phyloP scores from a whole-genome alignment of 2,888 invertebrate species.

The Phyto melanocephala region DNA sequence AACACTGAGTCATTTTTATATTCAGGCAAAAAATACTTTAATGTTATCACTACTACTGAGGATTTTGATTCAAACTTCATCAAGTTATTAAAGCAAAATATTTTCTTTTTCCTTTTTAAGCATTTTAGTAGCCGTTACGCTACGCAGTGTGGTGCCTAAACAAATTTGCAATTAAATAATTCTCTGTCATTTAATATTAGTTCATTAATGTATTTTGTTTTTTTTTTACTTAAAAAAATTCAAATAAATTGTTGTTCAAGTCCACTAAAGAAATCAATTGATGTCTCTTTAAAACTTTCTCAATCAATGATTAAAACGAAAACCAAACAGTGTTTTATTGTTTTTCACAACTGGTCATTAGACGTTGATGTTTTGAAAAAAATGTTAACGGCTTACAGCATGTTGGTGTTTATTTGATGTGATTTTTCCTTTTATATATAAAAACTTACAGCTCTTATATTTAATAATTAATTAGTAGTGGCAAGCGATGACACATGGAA shows the following conservation, averaged over 20 bases:
- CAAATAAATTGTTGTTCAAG: neutral
- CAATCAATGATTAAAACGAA: slow-evolving; percentile 21
- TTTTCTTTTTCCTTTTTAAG: too few species aligned
- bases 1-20: too few species aligned
- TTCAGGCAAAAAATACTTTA: too few species aligned
- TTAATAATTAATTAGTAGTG: slow-evolving; percentile 49
- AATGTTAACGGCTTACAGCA: neutral
- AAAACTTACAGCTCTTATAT: slow-evolving; percentile 1
- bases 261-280: slow-evolving; percentile 9
- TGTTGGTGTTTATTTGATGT: neutral
- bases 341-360: neutral
- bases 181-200: neutral
- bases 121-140: too few species aligned
- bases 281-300: slow-evolving; percentile 41
- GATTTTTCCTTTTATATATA: neutral
- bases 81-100: too few species aligned
- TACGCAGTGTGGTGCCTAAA: neutral
- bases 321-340: neutral
- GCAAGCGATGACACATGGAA: slow-evolving; percentile 34
- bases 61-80: too few species aligned
- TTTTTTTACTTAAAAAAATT: neutral
- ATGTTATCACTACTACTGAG: too few species aligned
- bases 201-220: neutral
- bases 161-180: neutral
- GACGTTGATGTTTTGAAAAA: slow-evolving; percentile 6